Conservation (phyloP, 2,888 invertebrate genomes). For the Apodemia zela region DNA sequence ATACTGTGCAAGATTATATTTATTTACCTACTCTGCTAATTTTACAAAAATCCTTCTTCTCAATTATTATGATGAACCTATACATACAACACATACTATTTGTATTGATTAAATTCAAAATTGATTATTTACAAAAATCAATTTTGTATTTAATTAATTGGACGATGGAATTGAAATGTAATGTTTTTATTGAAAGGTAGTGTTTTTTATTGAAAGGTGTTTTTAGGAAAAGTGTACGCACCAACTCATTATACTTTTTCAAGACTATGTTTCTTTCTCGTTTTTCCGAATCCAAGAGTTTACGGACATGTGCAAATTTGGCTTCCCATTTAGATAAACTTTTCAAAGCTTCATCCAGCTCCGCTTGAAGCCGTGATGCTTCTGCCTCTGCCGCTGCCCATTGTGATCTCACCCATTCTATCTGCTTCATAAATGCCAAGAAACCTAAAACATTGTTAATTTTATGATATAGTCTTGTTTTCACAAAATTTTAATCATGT, state of each 20-base stretch:
- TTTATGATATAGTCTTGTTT: background rate
- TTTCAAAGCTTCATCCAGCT: conserved; percentile 85
- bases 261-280: conserved; percentile 84
- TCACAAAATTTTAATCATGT: background rate
- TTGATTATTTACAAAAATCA: too few relatives aligned
- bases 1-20: too few relatives aligned
- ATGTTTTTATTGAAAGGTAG: background rate
- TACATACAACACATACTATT: too few relatives aligned
- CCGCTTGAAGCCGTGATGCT: conserved; percentile 84
- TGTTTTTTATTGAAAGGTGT: too few relatives aligned
- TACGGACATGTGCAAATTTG: conserved; percentile 89
- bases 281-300: conserved; percentile 89
- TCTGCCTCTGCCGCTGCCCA: conserved; percentile 86
- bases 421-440: conserved; percentile 85
- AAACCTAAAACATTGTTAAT: conserved; percentile 80
- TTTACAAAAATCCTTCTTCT: too few relatives aligned
- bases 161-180: too few relatives aligned
- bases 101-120: too few relatives aligned
- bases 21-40: too few relatives aligned
- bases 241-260: conserved; percentile 86
- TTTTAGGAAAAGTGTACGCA: conserved; percentile 58
- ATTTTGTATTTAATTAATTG: too few relatives aligned
- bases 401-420: conserved; percentile 85
- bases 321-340: conserved; percentile 88
- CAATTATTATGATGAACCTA: too few relatives aligned